A percentile compares a stretch with the other conserved stretches of the same genome.
Evolutionary conservation across 2,797 vertebrate genomes (phyloP).

Genomic region (Aplochiton taeniatus): DNA sequence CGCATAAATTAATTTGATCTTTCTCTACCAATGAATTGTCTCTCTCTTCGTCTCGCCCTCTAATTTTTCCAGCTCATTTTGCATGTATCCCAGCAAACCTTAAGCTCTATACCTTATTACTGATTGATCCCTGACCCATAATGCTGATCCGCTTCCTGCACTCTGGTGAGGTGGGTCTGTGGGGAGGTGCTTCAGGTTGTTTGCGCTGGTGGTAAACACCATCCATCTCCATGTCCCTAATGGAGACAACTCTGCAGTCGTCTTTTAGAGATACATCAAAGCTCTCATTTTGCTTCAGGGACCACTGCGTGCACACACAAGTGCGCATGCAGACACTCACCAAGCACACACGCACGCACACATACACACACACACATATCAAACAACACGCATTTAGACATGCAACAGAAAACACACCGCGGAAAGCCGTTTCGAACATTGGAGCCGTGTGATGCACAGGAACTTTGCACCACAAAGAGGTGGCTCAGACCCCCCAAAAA

Average conservation of each 20-base stretch:
- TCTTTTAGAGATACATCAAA: slow-evolving; percentile 54
- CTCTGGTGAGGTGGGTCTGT: not conserved
- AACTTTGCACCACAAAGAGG: slow-evolving; percentile 46
- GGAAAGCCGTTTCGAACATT: slow-evolving; percentile 38
- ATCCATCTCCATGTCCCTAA: slow-evolving; percentile 32
- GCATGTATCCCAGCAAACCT: too few relatives aligned
- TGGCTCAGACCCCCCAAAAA: too few relatives aligned
- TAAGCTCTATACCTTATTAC: too few relatives aligned
- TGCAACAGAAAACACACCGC: slow-evolving; percentile 18
- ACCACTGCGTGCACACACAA: slow-evolving; percentile 18
- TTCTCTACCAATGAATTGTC: too few relatives aligned
- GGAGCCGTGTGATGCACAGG: slow-evolving; percentile 50
- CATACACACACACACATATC: slow-evolving; percentile 5
- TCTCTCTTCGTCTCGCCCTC: too few relatives aligned
- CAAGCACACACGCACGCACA: slow-evolving; percentile 15
- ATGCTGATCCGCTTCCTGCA: too few relatives aligned
- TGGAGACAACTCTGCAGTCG: slow-evolving; percentile 40
- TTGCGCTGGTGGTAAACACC: slow-evolving; percentile 29
- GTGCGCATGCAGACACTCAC: slow-evolving; percentile 27
- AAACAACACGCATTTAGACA: not conserved
- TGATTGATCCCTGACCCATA: too few relatives aligned
- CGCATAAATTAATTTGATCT: too few relatives aligned
- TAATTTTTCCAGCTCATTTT: too few relatives aligned
- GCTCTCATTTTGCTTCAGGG: slow-evolving; percentile 40
- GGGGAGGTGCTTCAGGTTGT: slow-evolving; percentile 32